Evolutionary conservation across 1,140 invertebrate genomes (phyloP), one percentile per base, ranked within the genome.

Genomic region (Eriosoma lanigerum): DNA sequence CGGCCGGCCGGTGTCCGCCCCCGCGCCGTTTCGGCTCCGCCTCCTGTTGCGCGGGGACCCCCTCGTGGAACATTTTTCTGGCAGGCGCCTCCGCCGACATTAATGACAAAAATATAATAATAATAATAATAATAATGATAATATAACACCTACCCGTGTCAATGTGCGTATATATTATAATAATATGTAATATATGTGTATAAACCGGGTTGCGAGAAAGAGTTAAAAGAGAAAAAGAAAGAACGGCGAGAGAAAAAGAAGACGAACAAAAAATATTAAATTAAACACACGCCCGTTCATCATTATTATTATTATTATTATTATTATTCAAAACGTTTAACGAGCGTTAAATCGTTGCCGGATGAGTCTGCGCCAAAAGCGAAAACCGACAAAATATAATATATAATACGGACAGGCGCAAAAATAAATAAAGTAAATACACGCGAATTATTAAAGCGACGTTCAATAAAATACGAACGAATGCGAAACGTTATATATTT

Each of bases 1-100:
- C 75, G 75, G 24, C 56, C 75, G 38, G 75, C 38, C 56, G 38
- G 75, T 32, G 75, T 78, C 75, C 75, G 75, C 75, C 75, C 75
- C 75, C 75, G 75, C 75, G 75, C 24, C 17, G 32, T 19, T 15
- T 19, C 32, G 75, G 56, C 75, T 78, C 75, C 75, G 75, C 75
- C 75, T 38, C 15, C 13, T 19, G 38, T 3, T 3, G 72, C 48
- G 48, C 72, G 26, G 52, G 52, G 29, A 4, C 32, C 56, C 73
- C 54, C 38, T 38, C 29, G 19, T 21, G 12, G 72, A 56, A 56
- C 10, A 32, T 38, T 44, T 44, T 62, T 38, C 56, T 26, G 56
- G 38, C 50, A 76, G 73, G 73, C 75, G 75, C 75, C 75, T 78
- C 54, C 38, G 56, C 38, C 56, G 56, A 60, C 73, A 46, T 44